Conservation (phyloP, 2,888 invertebrate genomes). For the Lepidocyrtinus sp. region DNA sequence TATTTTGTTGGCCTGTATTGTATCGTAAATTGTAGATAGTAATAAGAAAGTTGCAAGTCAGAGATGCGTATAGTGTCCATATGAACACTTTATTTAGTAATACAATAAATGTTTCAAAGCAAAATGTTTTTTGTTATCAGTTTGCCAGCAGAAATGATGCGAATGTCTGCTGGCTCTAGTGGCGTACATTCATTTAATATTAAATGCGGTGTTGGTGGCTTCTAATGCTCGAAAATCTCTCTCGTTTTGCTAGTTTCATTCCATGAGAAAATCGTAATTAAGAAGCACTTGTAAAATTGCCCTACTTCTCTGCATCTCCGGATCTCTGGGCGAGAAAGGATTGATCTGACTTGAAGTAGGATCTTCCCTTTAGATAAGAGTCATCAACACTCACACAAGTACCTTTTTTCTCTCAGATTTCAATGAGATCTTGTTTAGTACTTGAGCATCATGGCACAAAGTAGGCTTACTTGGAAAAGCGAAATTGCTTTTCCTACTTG, state of each 20-base stretch:
- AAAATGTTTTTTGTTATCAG: background rate
- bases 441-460: too few relatives aligned
- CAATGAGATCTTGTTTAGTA: slow-evolving; percentile 39
- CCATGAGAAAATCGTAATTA: slow-evolving; percentile 55
- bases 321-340: slow-evolving; percentile 31
- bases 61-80: background rate
- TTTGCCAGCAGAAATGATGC: background rate
- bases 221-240: background rate
- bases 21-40: background rate
- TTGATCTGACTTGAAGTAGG: slow-evolving; percentile 48
- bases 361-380: slow-evolving; percentile 55
- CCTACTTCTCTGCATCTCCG: slow-evolving; percentile 45
- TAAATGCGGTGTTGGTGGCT: background rate
- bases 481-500: background rate
- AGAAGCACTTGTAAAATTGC: slow-evolving; percentile 47
- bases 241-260: background rate
- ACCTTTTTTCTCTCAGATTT: slow-evolving; percentile 41
- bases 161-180: background rate
- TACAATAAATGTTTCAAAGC: slow-evolving; percentile 28
- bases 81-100: background rate
- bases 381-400: slow-evolving; percentile 57
- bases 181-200: background rate
- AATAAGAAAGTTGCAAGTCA: background rate
- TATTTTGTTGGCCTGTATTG: too few relatives aligned
- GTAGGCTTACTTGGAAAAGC: background rate